Evolutionary conservation across 1,140 invertebrate genomes (phyloP).

Genomic region (Melipona quadrifasciata): DNA sequence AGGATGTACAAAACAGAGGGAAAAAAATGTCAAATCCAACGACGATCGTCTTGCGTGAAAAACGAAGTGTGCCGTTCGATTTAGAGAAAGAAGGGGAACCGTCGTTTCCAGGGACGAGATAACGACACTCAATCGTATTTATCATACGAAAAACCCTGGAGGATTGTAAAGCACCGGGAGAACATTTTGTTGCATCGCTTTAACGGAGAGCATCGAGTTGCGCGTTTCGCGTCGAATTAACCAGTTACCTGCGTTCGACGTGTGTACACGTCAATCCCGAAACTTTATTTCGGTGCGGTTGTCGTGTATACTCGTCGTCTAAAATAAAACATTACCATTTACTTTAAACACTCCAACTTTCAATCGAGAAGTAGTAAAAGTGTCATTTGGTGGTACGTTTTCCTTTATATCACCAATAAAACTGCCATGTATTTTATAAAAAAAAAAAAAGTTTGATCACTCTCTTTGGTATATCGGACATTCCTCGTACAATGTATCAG

Average conservation of each 20-base stretch:
- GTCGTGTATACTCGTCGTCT: no score
- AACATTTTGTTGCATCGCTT: background rate
- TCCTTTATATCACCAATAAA: no score
- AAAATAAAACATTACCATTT: no score
- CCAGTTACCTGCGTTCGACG: no score
- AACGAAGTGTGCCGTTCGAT: background rate
- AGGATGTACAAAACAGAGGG: rapidly evolving
- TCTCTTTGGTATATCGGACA: no score
- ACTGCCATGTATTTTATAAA: no score
- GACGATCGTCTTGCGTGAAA: background rate
- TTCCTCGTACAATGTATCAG: no score
- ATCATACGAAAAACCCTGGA: background rate
- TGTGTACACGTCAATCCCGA: background rate
- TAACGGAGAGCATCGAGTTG: background rate
- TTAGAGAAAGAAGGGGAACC: background rate
- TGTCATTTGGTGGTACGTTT: no score
- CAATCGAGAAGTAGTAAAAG: no score
- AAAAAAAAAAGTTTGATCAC: no score
- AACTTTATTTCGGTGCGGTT: background rate
- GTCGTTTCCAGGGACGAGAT: background rate
- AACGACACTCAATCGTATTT: conserved; percentile 1
- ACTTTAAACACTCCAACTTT: no score
- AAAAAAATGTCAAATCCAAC: background rate
- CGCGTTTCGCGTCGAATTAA: background rate
- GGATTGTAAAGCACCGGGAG: background rate